Base-by-base conservation (phyloP, 2,888 invertebrate species). In the Uloborus plumipes region DNA sequence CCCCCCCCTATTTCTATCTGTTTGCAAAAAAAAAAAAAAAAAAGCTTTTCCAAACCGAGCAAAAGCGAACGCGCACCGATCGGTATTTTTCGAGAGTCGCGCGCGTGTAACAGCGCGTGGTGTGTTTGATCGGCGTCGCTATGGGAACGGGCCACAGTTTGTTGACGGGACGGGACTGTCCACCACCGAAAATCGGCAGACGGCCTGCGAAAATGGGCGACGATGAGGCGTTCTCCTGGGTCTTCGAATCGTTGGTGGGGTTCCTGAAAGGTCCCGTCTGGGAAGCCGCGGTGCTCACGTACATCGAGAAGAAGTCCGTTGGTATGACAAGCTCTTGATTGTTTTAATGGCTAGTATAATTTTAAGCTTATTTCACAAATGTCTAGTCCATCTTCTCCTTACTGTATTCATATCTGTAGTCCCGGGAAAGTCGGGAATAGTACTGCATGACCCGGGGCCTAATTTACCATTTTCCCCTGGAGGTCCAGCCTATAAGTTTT, bases 221-320 rank as follows among this genome's bases (percentile, higher is more conserved):
- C 79, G 94, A 93, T 89, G 93, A 94, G 14, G 94, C 93, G 89
- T 92, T 94, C 15, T 85, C 86, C 1, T 96, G 96, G 96, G 95
- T 97, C 16, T 95, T 96, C 87, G 97, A 97, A 90, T 96, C 96
- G 0, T 90, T 97, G 84, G 93, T 97, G 51, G 94, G 95, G 80
- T 97, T 96, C 89, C 90, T 97, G 70, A 95, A 96, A 89, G 96
- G 97, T 1, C 96, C 97, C 0, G 92, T 97, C 62, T 97, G 97
- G 95, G 96, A 96, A 88, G 93, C 95, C 16, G 96, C 97, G 0
- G 90, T 97, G 67, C 92, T 95, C 87, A 95, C 94, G 49, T 97
- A 96, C 88, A 94, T 97, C 85, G 97, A 97, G 89, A 95, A 96
- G 88, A 95, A 96, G 89, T 97, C 96, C 74, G 90, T 96, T 86